Evolutionary conservation across 2,888 invertebrate genomes (phyloP).

Genomic region (Eupithecia insigniata): DNA sequence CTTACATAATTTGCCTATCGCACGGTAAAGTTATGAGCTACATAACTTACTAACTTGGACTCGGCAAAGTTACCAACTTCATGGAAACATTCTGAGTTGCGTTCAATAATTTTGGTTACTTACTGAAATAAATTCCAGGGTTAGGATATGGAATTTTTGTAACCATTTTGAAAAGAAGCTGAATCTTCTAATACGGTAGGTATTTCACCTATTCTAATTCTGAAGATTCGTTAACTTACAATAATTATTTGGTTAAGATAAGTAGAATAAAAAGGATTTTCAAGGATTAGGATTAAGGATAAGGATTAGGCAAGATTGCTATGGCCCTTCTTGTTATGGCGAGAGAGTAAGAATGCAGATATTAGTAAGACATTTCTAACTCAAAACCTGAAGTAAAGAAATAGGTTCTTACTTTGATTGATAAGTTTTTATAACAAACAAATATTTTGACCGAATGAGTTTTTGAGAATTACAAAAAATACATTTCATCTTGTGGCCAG

Average conservation of each 20-base stretch:
- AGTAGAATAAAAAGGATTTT: not conserved
- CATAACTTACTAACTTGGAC: conserved; percentile 46
- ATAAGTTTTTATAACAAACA: not conserved
- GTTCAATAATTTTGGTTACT: conserved; percentile 18
- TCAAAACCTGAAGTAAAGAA: not conserved
- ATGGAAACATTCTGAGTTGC: conserved; percentile 33
- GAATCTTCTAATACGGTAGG: not conserved
- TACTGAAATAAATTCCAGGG: conserved; percentile 2
- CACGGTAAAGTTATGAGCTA: conserved; percentile 47
- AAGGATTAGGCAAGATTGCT: not conserved
- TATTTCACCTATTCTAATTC: not conserved
- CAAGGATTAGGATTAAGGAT: too few species aligned
- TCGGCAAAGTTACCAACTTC: conserved; percentile 29
- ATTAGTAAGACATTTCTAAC: not conserved
- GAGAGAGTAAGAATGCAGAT: not conserved
- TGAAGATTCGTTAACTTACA: not conserved
- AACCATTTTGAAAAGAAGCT: not conserved
- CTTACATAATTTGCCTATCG: conserved; percentile 39
- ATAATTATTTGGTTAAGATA: not conserved
- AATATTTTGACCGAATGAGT: not conserved
- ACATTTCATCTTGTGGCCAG: not conserved
- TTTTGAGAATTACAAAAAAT: not conserved
- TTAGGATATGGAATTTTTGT: not conserved
- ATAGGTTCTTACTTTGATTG: not conserved
- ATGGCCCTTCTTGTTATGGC: not conserved